A percentile compares a stretch with the other conserved stretches of the same genome.
Evolutionary conservation across 2,888 invertebrate species (phyloP).

Genomic region (Diplolepis rosae): DNA sequence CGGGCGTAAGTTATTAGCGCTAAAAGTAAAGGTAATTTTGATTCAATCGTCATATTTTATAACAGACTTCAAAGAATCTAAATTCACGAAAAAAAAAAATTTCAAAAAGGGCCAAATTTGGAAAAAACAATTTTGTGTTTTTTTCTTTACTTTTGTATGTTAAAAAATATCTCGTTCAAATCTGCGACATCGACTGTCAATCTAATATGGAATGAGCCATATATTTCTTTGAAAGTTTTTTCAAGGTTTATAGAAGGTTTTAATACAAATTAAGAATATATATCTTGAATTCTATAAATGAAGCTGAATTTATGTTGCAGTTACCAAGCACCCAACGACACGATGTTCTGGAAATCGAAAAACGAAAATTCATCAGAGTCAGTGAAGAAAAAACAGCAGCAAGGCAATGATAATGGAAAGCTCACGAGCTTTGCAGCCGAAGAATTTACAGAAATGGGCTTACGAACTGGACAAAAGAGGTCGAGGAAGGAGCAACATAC

Average conservation of each 20-base stretch:
- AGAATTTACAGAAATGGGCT: slow-evolving; percentile 34
- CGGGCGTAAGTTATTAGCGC: no score
- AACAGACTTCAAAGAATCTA: no score
- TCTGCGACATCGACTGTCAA: no score
- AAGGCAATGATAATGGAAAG: slow-evolving; percentile 25
- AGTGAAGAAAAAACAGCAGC: neutral
- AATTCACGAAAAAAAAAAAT: no score
- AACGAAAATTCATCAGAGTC: neutral
- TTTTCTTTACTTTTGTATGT: no score
- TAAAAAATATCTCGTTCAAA: no score
- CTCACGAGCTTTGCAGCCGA: slow-evolving; percentile 35
- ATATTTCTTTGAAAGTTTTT: neutral
- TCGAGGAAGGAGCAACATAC: slow-evolving; percentile 45
- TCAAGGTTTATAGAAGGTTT: neutral
- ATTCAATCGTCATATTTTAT: no score
- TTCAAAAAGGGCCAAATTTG: no score
- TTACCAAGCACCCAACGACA: neutral
- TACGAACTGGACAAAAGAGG: slow-evolving; percentile 40
- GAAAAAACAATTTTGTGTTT: no score
- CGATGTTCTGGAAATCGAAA: slow-evolving; percentile 18
- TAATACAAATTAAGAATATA: neutral
- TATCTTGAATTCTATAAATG: no score
- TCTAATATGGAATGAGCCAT: no score
- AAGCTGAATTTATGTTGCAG: neutral
- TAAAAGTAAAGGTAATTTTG: no score